These are phyloP conservation scores for Dendrocincla tyrannina DNA, from an alignment of 2,797 vertebrate species.

Conservation along the genomic window DNA sequence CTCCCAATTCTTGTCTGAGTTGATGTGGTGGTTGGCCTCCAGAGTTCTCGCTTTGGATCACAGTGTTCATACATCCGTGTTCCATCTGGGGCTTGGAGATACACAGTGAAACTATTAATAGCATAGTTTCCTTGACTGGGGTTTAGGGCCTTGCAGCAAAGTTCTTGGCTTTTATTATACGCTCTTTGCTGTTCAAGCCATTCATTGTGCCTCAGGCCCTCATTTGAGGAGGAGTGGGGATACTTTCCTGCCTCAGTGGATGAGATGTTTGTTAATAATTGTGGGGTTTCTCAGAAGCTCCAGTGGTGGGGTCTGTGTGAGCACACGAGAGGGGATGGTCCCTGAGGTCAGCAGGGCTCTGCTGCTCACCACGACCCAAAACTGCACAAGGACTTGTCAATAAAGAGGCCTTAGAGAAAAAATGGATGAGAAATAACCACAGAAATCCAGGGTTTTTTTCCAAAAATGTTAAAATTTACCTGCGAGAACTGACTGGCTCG, in stretches of 20 bases:
- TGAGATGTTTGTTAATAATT: not conserved
- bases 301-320: not conserved
- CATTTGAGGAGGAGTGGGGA: not conserved
- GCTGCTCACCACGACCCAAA: not conserved
- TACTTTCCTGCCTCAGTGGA: not conserved
- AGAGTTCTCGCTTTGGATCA: not conserved
- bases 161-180: not conserved
- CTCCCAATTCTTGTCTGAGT: not conserved
- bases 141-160: not conserved
- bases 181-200: not conserved
- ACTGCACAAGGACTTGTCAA: not conserved
- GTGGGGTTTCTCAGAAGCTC: not conserved
- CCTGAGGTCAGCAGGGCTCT: not conserved
- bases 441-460: not conserved
- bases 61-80: not conserved
- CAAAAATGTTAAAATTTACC: too few relatives aligned
- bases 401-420: not conserved
- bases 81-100: not conserved
- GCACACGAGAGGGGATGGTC: not conserved
- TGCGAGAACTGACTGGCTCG: not conserved
- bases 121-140: not conserved
- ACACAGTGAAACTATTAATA: not conserved
- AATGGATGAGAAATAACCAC: not conserved
- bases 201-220: not conserved
- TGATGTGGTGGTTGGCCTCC: not conserved